phyloP scores from a whole-genome alignment of 1,140 invertebrate genomes.

The Hylaeus volcanicus region DNA sequence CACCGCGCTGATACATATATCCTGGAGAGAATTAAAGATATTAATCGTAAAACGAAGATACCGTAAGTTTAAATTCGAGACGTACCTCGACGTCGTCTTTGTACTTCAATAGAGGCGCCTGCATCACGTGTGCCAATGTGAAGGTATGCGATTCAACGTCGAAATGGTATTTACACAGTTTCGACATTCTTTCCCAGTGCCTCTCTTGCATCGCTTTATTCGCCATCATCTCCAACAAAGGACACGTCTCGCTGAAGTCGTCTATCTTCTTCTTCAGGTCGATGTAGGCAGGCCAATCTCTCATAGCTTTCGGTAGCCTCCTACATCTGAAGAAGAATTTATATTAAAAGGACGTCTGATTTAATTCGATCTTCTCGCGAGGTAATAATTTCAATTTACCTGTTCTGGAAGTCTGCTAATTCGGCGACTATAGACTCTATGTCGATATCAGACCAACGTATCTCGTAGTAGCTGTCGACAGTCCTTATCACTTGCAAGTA shows the following conservation, averaged over 20 bases:
- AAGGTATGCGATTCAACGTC: constrained; percentile 90
- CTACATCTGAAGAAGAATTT: constrained; percentile 82
- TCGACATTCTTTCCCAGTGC: constrained; percentile 91
- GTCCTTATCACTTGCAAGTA: constrained; percentile 91
- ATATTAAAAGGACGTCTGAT: too few relatives aligned
- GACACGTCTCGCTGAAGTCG: constrained; percentile 94
- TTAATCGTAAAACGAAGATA: not conserved
- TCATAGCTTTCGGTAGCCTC: constrained; percentile 90
- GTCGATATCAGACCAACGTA: constrained; percentile 91
- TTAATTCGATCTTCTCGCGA: too few relatives aligned
- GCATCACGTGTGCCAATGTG: constrained; percentile 89
- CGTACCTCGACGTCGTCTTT: constrained; percentile 93
- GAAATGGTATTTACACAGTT: constrained; percentile 87
- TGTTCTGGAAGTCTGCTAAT: constrained; percentile 90
- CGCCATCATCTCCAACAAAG: constrained; percentile 92
- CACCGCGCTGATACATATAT: constrained; percentile 94
- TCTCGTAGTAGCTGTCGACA: constrained; percentile 92
- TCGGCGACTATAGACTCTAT: constrained; percentile 91
- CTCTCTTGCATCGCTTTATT: constrained; percentile 94
- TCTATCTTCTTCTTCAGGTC: constrained; percentile 94
- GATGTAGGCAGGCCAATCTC: constrained; percentile 93
- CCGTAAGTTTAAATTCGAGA: not conserved
- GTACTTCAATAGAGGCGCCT: constrained; percentile 89
- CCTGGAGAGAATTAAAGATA: constrained; percentile 77
- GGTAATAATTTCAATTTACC: constrained; percentile 77